Conservation (phyloP, 1,140 invertebrate species). For the Drosophila jambulina region DNA sequence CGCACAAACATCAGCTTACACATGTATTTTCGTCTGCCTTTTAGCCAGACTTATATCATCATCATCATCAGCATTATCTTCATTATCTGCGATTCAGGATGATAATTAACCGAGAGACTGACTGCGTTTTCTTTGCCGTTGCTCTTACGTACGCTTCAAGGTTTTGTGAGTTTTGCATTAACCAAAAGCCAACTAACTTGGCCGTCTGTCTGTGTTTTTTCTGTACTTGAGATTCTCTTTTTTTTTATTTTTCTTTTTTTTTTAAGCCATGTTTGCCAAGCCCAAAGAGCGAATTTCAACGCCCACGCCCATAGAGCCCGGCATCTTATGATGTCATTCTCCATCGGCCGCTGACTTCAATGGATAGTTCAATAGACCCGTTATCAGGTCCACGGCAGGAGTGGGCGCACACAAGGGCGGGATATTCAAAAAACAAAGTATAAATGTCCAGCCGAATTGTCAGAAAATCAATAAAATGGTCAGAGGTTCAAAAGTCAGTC, state of each 20-base stretch:
- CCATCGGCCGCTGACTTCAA: slow-evolving; percentile 46
- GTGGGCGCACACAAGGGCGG: slow-evolving; percentile 13
- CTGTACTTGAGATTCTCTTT: slow-evolving; percentile 24
- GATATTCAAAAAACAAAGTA: not conserved
- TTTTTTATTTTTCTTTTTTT: slow-evolving; percentile 12
- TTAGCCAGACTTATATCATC: slow-evolving; percentile 55
- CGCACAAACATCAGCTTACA: slow-evolving; percentile 23
- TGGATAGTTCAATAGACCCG: slow-evolving; percentile 64
- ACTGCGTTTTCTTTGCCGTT: slow-evolving; percentile 74
- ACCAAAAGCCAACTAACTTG: slow-evolving; percentile 58
- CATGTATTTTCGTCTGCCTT: slow-evolving; percentile 27
- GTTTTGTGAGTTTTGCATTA: slow-evolving; percentile 80
- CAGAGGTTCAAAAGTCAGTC: not conserved
- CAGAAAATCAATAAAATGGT: slow-evolving; percentile 6
- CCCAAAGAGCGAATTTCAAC: slow-evolving; percentile 53
- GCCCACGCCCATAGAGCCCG: slow-evolving; percentile 26
- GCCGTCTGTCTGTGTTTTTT: slow-evolving; percentile 33
- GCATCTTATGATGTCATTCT: slow-evolving; percentile 10
- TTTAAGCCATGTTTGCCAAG: slow-evolving; percentile 48
- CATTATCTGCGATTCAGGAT: slow-evolving; percentile 8
- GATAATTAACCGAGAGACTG: slow-evolving; percentile 43
- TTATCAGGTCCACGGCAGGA: slow-evolving; percentile 26
- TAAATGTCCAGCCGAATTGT: not conserved
- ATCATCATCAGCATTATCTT: slow-evolving; percentile 32
- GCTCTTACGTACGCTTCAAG: slow-evolving; percentile 73